Conservation (phyloP, 2,888 invertebrate species). For the Empis livida region DNA sequence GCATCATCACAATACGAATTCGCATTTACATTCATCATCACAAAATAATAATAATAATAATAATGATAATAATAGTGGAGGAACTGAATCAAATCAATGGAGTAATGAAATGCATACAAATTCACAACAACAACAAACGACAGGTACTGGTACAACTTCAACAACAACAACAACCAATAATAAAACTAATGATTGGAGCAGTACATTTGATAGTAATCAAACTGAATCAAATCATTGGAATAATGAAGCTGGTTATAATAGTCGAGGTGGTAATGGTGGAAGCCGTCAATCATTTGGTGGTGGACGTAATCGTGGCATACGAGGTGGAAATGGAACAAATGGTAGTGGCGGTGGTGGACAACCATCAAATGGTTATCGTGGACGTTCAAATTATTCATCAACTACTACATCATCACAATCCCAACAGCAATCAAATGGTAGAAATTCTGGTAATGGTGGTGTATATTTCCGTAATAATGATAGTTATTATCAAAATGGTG, state of each 20-base stretch:
- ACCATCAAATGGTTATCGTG: constrained; percentile 9
- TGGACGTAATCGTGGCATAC: constrained; percentile 9
- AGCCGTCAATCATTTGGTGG: background rate
- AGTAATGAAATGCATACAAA: constrained; percentile 28
- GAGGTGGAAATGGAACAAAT: constrained; percentile 13
- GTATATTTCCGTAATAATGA: constrained; percentile 33
- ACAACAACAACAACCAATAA: constrained; percentile 7
- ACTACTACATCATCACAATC: background rate
- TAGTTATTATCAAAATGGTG: constrained; percentile 18
- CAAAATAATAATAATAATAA: background rate
- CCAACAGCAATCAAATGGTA: constrained; percentile 9
- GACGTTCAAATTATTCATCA: constrained; percentile 10
- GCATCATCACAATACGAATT: background rate
- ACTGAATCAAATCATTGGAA: constrained; percentile 19
- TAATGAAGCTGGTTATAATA: background rate
- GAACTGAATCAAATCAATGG: constrained; percentile 24
- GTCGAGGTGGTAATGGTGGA: background rate
- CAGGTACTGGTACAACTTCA: constrained; percentile 12
- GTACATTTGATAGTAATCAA: constrained; percentile 9
- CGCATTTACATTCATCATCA: too few relatives aligned
- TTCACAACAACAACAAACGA: constrained; percentile 17
- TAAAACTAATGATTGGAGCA: constrained; percentile 11
- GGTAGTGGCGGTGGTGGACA: constrained; percentile 10
- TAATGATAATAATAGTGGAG: background rate
- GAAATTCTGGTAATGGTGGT: constrained; percentile 1